A percentile compares a stretch with the other conserved stretches of the same genome.
Evolutionary conservation across 2,797 vertebrate species (phyloP).

Genomic region (Cottoperca gobio): DNA sequence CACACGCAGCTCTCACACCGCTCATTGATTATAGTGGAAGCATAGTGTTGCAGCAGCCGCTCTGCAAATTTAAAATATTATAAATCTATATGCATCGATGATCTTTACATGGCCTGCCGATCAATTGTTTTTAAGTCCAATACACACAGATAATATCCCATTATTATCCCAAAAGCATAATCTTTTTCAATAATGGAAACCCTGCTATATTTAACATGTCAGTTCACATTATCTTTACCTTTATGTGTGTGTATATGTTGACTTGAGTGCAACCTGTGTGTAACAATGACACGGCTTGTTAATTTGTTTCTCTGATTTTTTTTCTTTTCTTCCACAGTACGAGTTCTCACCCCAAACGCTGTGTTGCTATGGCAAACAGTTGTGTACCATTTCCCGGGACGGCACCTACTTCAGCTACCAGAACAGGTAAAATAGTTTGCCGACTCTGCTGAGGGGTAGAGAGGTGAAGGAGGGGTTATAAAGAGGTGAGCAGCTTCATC

Average conservation of each 20-base stretch:
- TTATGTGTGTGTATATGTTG: neutral
- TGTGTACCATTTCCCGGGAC: conserved; percentile 98
- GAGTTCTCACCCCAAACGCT: conserved; percentile 99
- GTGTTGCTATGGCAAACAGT: conserved; percentile 98
- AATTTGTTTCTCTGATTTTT: conserved; percentile 54
- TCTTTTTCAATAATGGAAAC: too few relatives aligned
- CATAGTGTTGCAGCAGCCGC: too few relatives aligned
- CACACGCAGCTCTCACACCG: too few relatives aligned
- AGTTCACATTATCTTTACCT: neutral
- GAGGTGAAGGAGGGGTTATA: neutral
- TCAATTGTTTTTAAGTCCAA: too few relatives aligned
- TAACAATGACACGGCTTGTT: conserved; percentile 4
- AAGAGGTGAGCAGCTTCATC: neutral
- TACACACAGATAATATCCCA: too few relatives aligned
- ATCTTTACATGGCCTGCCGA: too few relatives aligned
- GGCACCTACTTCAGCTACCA: conserved; percentile 99
- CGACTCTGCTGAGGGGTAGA: neutral
- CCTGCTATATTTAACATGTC: neutral
- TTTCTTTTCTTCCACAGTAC: conserved; percentile 93
- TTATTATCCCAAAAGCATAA: too few relatives aligned
- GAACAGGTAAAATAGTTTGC: conserved; percentile 90
- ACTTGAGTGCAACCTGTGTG: neutral
- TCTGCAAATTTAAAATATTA: too few relatives aligned
- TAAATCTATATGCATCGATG: too few relatives aligned
- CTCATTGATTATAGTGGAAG: too few relatives aligned